phyloP scores from a whole-genome alignment of 2,113 vertebrate genomes.

The Ceyx margarethae region DNA sequence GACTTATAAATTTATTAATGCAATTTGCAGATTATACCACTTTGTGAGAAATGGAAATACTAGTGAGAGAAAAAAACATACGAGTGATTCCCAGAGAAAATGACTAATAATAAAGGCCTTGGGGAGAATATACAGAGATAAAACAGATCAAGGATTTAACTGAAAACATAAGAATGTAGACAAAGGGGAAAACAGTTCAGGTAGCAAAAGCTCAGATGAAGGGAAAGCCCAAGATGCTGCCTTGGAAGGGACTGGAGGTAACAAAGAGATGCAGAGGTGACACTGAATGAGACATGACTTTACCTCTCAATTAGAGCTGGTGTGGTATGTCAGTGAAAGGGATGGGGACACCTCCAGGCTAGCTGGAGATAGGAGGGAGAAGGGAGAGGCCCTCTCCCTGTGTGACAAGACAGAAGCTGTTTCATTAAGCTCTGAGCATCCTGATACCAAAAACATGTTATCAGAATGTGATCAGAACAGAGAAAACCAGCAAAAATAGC shows the following conservation, averaged over 20 bases:
- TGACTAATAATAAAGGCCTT: background rate
- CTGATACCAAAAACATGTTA: background rate
- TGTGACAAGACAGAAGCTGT: background rate
- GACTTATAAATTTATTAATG: slow-evolving; percentile 14
- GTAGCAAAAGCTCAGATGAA: background rate
- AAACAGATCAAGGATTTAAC: background rate
- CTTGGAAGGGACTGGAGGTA: background rate
- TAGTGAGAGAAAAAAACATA: background rate
- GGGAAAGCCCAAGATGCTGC: background rate
- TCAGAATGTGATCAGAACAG: background rate
- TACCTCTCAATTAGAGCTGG: background rate
- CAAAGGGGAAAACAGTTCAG: background rate
- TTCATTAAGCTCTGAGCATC: background rate
- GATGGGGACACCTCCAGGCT: slow-evolving; percentile 10
- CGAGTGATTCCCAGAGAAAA: background rate
- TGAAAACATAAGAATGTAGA: background rate
- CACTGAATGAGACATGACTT: background rate
- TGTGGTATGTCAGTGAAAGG: background rate
- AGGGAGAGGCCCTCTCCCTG: background rate
- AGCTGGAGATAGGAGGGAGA: background rate
- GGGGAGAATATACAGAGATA: background rate
- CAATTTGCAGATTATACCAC: background rate
- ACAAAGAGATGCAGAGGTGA: background rate
- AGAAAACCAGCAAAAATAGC: background rate
- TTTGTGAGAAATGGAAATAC: background rate